Percentiles rank a stretch among this genome's conserved stretches.
These are phyloP conservation scores for Coreoperca whiteheadi DNA, from an alignment of 2,113 vertebrate genomes.

Conservation along the genomic window DNA sequence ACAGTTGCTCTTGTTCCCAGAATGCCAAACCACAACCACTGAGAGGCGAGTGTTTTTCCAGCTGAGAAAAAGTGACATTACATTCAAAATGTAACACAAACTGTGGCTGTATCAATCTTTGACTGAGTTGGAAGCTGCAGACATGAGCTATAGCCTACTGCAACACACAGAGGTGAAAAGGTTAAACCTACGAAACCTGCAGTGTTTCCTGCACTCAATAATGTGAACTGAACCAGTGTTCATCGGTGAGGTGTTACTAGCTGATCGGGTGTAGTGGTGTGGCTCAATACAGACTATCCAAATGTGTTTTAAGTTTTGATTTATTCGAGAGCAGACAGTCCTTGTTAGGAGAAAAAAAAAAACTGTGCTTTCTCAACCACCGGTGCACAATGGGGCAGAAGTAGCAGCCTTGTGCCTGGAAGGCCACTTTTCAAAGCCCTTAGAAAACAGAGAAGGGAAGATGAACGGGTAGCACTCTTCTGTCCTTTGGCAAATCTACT, in stretches of 20 bases:
- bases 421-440: conserved; percentile 8
- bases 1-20: not conserved
- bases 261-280: not conserved
- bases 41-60: not conserved
- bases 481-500: conserved; percentile 18
- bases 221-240: not conserved
- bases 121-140: not conserved
- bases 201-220: conserved; percentile 2
- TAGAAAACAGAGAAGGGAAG: conserved; percentile 15
- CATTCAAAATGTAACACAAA: not conserved
- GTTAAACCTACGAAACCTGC: not conserved
- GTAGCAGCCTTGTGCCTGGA: not conserved
- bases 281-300: not conserved
- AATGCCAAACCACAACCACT: not conserved
- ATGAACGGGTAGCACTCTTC: conserved; percentile 2
- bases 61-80: not conserved
- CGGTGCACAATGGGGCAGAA: not conserved
- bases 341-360: not conserved
- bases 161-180: not conserved
- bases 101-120: not conserved
- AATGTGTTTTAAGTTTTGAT: not conserved
- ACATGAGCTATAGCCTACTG: not conserved
- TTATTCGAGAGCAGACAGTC: not conserved
- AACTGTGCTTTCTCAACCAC: not conserved
- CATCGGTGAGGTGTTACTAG: not conserved